Percentiles rank a stretch among this genome's conserved stretches.
Conservation (phyloP, 2,797 vertebrate species). For the Scomberomorus guttatus region DNA sequence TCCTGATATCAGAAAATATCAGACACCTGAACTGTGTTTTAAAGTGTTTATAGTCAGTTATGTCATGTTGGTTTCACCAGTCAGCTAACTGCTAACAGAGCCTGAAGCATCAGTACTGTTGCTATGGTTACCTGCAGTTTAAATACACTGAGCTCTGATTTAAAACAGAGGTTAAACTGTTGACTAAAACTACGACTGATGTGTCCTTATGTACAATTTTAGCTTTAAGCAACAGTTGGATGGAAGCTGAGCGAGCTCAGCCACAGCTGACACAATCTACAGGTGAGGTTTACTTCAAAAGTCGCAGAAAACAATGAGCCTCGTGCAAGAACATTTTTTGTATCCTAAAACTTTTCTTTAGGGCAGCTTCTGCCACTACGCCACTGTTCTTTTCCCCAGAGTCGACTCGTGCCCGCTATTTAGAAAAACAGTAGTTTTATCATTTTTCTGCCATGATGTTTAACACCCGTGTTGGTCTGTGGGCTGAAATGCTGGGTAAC, state of each 20-base stretch:
- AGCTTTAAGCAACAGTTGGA: neutral
- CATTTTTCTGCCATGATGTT: too few relatives aligned
- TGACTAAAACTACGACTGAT: slow-evolving; percentile 1
- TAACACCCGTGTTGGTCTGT: too few relatives aligned
- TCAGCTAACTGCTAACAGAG: neutral
- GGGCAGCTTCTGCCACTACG: too few relatives aligned
- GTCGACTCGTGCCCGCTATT: too few relatives aligned
- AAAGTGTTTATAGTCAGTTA: neutral
- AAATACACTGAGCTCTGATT: neutral
- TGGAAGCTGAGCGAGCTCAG: neutral
- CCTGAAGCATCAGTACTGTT: slow-evolving; percentile 14
- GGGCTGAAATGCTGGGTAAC: too few relatives aligned
- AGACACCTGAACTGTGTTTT: neutral
- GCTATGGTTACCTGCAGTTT: slow-evolving; percentile 23
- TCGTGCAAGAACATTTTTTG: slow-evolving; percentile 27
- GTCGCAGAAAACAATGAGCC: neutral
- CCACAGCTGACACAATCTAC: neutral
- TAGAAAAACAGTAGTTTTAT: too few relatives aligned
- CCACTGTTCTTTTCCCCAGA: too few relatives aligned
- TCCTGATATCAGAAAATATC: neutral
- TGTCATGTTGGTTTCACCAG: neutral
- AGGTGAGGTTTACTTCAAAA: too few relatives aligned
- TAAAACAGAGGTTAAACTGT: neutral
- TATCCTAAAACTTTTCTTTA: too few relatives aligned
- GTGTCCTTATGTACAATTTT: slow-evolving; percentile 11